Conservation (phyloP, 2,113 vertebrate genomes). For the Malaclemys terrapin region DNA sequence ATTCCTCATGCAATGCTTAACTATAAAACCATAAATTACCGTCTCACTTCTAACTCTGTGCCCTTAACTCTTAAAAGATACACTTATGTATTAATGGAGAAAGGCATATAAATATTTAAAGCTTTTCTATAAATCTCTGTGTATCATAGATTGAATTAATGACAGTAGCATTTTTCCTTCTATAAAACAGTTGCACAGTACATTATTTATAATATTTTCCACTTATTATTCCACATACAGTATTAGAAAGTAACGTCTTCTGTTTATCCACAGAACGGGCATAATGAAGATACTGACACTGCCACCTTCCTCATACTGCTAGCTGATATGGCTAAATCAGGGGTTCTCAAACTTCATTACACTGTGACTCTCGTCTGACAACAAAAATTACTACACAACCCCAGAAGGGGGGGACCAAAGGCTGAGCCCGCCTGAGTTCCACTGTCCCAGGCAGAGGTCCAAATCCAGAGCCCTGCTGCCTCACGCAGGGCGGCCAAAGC, state of each 20-base stretch:
- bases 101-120: slow-evolving; percentile 36
- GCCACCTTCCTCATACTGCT: not conserved
- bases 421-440: no score
- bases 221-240: not conserved
- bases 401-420: no score
- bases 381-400: no score
- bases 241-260: not conserved
- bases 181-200: not conserved
- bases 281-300: not conserved
- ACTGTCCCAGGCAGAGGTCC: no score
- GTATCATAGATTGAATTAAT: slow-evolving; percentile 30
- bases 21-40: slow-evolving; percentile 6
- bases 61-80: slow-evolving; percentile 24
- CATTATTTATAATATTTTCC: slow-evolving; percentile 9
- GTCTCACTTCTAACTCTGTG: not conserved
- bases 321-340: not conserved
- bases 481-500: no score
- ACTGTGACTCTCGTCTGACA: no score
- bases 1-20: not conserved
- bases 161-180: not conserved
- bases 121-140: not conserved
- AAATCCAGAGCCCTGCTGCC: no score
- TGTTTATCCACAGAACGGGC: not conserved
- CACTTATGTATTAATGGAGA: not conserved
- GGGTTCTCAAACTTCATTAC: no score